Evolutionary conservation across 2,797 vertebrate genomes (phyloP).

Genomic region (Ctenochaetus hawaiiensis): DNA sequence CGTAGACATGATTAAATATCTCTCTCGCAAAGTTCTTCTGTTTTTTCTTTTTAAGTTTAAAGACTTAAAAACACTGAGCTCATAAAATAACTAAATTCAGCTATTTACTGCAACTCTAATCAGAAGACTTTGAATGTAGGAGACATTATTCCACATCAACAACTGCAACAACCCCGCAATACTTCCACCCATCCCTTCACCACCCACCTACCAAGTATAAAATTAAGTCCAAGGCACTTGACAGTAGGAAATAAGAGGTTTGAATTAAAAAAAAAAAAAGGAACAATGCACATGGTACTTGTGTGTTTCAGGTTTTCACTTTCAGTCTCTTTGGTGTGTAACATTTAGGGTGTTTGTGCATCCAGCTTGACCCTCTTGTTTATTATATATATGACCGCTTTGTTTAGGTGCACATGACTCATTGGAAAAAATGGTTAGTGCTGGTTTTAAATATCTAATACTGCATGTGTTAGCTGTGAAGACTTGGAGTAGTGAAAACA

Average conservation of each 20-base stretch:
- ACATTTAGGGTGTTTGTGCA: slow-evolving; percentile 29
- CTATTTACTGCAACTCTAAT: background rate
- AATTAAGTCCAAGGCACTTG: slow-evolving; percentile 51
- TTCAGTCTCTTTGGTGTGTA: slow-evolving; percentile 69
- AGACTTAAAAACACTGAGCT: background rate
- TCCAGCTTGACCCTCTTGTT: slow-evolving; percentile 26
- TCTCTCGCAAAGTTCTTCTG: background rate
- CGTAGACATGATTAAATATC: background rate
- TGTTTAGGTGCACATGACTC: slow-evolving; percentile 23
- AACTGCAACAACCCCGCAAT: background rate
- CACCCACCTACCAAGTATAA: slow-evolving; percentile 16
- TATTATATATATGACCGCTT: background rate
- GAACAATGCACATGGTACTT: slow-evolving; percentile 16
- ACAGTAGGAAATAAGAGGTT: slow-evolving; percentile 31
- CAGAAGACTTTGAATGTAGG: slow-evolving; percentile 11
- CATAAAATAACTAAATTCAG: slow-evolving; percentile 1
- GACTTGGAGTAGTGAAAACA: slow-evolving; percentile 40
- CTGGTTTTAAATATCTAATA: slow-evolving; percentile 34
- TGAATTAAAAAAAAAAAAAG: slow-evolving; percentile 3
- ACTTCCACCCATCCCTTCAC: slow-evolving; percentile 29
- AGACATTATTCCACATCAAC: slow-evolving; percentile 22
- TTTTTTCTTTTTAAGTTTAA: background rate
- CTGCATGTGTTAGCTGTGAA: slow-evolving; percentile 20
- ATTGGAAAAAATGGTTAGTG: slow-evolving; percentile 16
- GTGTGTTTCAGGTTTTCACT: slow-evolving; percentile 41